Evolutionary conservation across 23 tunicate genomes (phyloP).

Genomic region (Ascidia mentula): DNA sequence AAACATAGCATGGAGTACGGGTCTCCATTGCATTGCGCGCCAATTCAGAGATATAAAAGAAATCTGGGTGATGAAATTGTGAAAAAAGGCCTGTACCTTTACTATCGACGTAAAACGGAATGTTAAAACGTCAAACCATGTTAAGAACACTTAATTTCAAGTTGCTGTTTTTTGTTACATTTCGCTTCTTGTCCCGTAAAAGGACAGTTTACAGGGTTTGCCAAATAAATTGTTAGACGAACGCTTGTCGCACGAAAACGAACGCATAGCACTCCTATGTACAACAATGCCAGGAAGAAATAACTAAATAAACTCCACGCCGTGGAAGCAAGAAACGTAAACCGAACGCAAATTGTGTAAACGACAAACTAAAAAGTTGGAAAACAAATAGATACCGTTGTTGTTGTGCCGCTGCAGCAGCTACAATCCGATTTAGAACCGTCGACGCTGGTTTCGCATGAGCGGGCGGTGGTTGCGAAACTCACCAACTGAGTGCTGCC

Average conservation of each 20-base stretch:
- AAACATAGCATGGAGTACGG: background rate
- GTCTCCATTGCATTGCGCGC: background rate
- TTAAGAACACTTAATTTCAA: background rate
- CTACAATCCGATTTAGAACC: slow-evolving; percentile 25
- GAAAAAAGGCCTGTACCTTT: background rate
- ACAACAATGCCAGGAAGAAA: background rate
- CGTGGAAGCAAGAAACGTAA: background rate
- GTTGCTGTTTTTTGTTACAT: too few species aligned
- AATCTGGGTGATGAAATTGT: background rate
- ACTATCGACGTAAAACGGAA: background rate
- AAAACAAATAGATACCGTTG: background rate
- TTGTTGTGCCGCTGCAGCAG: background rate
- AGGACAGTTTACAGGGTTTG: too few species aligned
- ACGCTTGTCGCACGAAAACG: background rate
- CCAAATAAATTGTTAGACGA: background rate
- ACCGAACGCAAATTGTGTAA: background rate
- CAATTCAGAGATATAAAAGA: background rate
- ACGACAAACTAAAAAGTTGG: background rate
- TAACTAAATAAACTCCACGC: slow-evolving; percentile 2
- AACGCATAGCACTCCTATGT: background rate
- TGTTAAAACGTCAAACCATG: slow-evolving; percentile 6
- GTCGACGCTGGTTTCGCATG: slow-evolving; percentile 91
- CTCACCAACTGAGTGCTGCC: slow-evolving; percentile 92
- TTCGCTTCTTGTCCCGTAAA: too few species aligned
- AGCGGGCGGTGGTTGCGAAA: slow-evolving; percentile 89